These are phyloP conservation scores for Nycticorax nycticorax DNA, from an alignment of 2,113 vertebrate species.

Conservation along the genomic window DNA sequence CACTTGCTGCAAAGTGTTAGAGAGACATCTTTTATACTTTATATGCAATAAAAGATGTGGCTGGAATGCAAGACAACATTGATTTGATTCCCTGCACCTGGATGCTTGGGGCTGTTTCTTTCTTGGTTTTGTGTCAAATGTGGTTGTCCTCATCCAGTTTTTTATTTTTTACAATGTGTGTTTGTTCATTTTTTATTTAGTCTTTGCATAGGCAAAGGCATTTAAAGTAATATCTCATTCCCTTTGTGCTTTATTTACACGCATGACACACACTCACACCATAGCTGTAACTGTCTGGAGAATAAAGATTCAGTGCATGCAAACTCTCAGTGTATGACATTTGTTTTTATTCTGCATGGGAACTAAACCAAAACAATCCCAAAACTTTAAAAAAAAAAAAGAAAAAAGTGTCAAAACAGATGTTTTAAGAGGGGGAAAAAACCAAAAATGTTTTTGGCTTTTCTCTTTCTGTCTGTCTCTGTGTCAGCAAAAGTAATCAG, in stretches of 20 bases:
- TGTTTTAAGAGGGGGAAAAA: neutral
- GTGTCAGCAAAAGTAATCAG: neutral
- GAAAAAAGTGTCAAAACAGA: neutral
- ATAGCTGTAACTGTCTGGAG: neutral
- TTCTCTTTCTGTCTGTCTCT: neutral
- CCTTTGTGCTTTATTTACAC: neutral
- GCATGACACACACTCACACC: neutral
- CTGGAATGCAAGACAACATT: neutral
- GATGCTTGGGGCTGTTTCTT: neutral
- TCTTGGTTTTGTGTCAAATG: neutral
- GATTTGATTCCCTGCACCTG: conserved; percentile 34
- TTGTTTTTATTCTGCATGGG: neutral
- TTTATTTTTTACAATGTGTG: neutral
- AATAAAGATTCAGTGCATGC: neutral
- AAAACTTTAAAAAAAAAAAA: neutral
- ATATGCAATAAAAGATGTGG: neutral
- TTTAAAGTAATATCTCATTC: neutral
- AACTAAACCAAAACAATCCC: neutral
- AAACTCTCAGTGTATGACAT: neutral
- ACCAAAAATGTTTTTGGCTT: neutral
- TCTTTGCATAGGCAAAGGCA: neutral
- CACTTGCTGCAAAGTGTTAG: neutral
- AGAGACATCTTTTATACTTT: neutral
- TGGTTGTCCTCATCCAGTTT: neutral
- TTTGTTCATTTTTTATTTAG: neutral